Percentiles rank a stretch among this genome's conserved stretches.
Conservation (phyloP, 1,140 invertebrate genomes). For the Pantala flavescens region DNA sequence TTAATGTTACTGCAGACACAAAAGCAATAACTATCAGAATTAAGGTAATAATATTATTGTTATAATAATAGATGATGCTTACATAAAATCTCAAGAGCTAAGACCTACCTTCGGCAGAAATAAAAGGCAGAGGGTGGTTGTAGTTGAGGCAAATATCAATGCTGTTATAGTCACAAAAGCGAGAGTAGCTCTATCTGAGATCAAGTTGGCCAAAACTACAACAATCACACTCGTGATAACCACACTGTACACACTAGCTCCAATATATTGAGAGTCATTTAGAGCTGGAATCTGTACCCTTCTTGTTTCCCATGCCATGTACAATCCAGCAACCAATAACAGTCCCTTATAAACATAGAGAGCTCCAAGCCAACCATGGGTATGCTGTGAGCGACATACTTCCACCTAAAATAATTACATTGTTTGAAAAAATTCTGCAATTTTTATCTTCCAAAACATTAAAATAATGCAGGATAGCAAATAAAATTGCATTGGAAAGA, state of each 20-base stretch:
- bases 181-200: constrained; percentile 71
- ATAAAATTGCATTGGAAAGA: background rate
- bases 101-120: constrained; percentile 67
- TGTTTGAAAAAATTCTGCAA: background rate
- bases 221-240: constrained; percentile 79
- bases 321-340: constrained; percentile 77
- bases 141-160: constrained; percentile 75
- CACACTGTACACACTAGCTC: constrained; percentile 83
- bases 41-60: too few species aligned
- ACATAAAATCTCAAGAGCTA: too few species aligned
- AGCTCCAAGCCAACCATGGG: constrained; percentile 73
- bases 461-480: background rate
- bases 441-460: background rate
- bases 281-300: constrained; percentile 93
- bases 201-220: constrained; percentile 71
- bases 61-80: too few species aligned
- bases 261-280: constrained; percentile 96
- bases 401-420: constrained; percentile 53
- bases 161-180: constrained; percentile 73
- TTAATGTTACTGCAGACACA: too few species aligned
- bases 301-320: constrained; percentile 96
- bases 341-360: constrained; percentile 85
- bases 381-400: constrained; percentile 75
- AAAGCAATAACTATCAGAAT: too few species aligned
- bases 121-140: constrained; percentile 70